phyloP scores from a whole-genome alignment of 2,888 invertebrate genomes.

The Timema cristinae region DNA sequence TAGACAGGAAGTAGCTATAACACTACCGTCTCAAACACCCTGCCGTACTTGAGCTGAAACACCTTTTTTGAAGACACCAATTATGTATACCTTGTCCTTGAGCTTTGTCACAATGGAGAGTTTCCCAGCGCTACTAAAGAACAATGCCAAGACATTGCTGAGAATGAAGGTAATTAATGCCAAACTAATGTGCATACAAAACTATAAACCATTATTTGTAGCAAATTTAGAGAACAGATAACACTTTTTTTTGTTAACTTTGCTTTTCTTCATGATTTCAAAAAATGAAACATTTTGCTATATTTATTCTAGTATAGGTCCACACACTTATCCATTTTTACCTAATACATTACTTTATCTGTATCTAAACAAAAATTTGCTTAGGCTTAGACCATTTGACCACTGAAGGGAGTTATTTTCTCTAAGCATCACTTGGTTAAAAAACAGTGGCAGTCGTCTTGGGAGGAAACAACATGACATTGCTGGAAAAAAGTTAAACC shows the following conservation, averaged over 20 bases:
- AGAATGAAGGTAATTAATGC: slow-evolving; percentile 51
- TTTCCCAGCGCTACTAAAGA: slow-evolving; percentile 79
- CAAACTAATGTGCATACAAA: background rate
- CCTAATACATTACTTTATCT: no score
- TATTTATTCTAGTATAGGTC: no score
- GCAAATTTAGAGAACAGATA: background rate
- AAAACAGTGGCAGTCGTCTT: no score
- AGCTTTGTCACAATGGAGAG: slow-evolving; percentile 90
- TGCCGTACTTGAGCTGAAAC: slow-evolving; percentile 80
- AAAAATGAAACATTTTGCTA: no score
- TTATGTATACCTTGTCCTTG: slow-evolving; percentile 90
- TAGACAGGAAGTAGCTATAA: slow-evolving; percentile 85
- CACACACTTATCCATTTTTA: no score
- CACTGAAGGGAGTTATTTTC: no score
- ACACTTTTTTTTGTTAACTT: background rate
- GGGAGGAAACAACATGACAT: no score
- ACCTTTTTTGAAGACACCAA: slow-evolving; percentile 88
- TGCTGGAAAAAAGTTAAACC: no score
- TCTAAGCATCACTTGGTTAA: no score
- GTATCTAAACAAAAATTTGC: no score
- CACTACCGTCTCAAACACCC: slow-evolving; percentile 91
- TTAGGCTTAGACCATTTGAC: no score
- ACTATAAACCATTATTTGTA: background rate
- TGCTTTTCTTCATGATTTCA: no score
- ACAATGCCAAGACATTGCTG: slow-evolving; percentile 42